These are phyloP conservation scores for Atopsyche davidsoni DNA, from an alignment of 1,140 invertebrate genomes.

Conservation along the genomic window DNA sequence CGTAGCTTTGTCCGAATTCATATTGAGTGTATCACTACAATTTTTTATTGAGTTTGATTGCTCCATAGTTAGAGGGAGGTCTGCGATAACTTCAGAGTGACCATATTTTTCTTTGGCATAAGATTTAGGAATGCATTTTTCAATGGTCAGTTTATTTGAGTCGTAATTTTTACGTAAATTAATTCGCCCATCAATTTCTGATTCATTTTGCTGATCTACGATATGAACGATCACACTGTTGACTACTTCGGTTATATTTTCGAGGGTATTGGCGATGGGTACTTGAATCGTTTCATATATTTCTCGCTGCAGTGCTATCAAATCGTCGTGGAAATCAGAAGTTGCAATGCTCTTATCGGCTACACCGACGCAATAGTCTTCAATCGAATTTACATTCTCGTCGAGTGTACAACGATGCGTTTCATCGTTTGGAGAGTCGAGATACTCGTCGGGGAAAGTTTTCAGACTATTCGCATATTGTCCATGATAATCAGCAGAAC, in stretches of 20 bases:
- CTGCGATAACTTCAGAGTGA: background rate
- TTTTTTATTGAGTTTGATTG: no score
- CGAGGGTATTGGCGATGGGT: constrained; percentile 44
- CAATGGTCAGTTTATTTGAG: background rate
- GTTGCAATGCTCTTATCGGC: no score
- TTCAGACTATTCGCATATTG: no score
- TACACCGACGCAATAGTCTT: constrained; percentile 35
- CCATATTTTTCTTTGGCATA: background rate
- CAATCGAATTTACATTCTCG: constrained; percentile 29
- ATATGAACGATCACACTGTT: constrained; percentile 45
- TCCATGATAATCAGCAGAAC: no score
- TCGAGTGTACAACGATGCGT: no score
- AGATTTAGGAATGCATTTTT: background rate
- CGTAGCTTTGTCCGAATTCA: no score
- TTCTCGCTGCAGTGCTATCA: constrained; percentile 45
- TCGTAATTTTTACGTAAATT: background rate
- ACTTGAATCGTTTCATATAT: constrained; percentile 45
- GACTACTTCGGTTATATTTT: constrained; percentile 47
- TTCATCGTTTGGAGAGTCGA: no score
- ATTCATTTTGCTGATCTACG: constrained; percentile 16
- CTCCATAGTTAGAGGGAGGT: no score
- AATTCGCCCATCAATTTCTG: constrained; percentile 6
- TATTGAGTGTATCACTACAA: no score
- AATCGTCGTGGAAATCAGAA: constrained; percentile 43
- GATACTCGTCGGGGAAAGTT: no score